Conservation (phyloP, 92 coral and sea anemone species). For the Plumapathes pennacea region DNA sequence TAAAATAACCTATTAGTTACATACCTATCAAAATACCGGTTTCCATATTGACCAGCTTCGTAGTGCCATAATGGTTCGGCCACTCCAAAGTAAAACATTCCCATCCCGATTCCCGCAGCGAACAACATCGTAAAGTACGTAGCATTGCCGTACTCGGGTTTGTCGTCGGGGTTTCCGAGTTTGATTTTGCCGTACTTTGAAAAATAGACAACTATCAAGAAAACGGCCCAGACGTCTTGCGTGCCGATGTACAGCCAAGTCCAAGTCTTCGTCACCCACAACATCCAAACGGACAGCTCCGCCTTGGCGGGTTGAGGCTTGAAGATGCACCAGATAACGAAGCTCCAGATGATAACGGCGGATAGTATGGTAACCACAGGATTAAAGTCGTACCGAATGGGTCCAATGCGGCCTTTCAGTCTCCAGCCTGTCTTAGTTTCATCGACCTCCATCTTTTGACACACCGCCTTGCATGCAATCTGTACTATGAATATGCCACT, state of each 20-base stretch:
- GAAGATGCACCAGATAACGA: constrained; percentile 57
- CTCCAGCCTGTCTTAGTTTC: no score
- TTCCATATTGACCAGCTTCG: constrained; percentile 62
- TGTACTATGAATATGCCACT: no score
- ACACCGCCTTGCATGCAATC: no score
- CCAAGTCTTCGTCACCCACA: constrained; percentile 62
- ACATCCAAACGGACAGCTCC: constrained; percentile 41
- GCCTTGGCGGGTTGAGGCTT: constrained; percentile 48
- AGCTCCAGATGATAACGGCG: constrained; percentile 66
- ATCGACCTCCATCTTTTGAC: no score
- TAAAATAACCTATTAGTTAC: no score
- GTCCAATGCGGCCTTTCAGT: no score
- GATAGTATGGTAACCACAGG: constrained; percentile 67
- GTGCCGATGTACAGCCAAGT: constrained; percentile 84
- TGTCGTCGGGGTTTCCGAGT: constrained; percentile 74
- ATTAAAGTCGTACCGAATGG: no score
- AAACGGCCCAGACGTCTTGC: constrained; percentile 75
- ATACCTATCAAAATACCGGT: constrained; percentile 74
- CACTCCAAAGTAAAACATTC: constrained; percentile 75
- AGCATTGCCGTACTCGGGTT: constrained; percentile 73
- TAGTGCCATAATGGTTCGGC: constrained; percentile 83
- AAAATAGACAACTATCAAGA: constrained; percentile 66
- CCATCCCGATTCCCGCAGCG: constrained; percentile 80
- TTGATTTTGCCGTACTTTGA: constrained; percentile 71
- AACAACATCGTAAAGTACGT: constrained; percentile 85